Evolutionary conservation across 64 coral and sea anemone genomes (phyloP).

Genomic region (Porites lutea): DNA sequence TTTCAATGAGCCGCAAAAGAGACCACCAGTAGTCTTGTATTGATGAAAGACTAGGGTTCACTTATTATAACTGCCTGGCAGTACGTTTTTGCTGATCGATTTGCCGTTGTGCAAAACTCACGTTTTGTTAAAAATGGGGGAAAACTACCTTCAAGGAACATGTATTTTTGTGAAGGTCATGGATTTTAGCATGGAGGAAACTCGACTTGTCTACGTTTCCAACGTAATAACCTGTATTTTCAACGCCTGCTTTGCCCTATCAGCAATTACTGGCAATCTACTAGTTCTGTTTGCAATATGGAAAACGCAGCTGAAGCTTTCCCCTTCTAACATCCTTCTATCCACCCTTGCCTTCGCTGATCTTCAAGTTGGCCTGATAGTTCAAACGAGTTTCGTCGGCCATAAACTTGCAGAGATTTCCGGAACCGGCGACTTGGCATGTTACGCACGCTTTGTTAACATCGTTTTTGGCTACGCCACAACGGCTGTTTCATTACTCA

Average conservation of each 20-base stretch:
- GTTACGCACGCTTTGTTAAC: slow-evolving; percentile 33
- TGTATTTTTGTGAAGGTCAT: slow-evolving; percentile 29
- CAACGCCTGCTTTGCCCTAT: slow-evolving; percentile 18
- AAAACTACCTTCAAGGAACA: neutral
- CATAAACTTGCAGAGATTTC: slow-evolving; percentile 23
- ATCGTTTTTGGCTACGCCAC: slow-evolving; percentile 13
- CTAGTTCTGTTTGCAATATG: slow-evolving; percentile 32
- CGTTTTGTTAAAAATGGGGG: neutral
- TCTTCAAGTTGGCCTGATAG: slow-evolving; percentile 29
- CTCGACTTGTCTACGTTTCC: slow-evolving; percentile 6
- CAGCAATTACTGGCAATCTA: slow-evolving; percentile 28
- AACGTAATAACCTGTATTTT: slow-evolving; percentile 44
- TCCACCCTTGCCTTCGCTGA: slow-evolving; percentile 36
- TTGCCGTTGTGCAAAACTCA: no score
- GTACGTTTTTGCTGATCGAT: no score
- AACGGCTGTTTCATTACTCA: slow-evolving; percentile 31
- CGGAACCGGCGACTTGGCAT: neutral
- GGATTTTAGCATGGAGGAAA: slow-evolving; percentile 47
- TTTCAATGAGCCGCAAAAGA: no score
- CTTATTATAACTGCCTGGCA: no score
- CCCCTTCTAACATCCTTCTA: slow-evolving; percentile 1
- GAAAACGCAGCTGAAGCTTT: neutral
- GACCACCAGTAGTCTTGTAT: no score
- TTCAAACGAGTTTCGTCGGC: slow-evolving; percentile 18
- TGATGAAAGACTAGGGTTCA: no score